Evolutionary conservation across 2,113 vertebrate species (phyloP), one percentile per base, ranked within the genome.

Genomic region (Anolis carolinensis): DNA sequence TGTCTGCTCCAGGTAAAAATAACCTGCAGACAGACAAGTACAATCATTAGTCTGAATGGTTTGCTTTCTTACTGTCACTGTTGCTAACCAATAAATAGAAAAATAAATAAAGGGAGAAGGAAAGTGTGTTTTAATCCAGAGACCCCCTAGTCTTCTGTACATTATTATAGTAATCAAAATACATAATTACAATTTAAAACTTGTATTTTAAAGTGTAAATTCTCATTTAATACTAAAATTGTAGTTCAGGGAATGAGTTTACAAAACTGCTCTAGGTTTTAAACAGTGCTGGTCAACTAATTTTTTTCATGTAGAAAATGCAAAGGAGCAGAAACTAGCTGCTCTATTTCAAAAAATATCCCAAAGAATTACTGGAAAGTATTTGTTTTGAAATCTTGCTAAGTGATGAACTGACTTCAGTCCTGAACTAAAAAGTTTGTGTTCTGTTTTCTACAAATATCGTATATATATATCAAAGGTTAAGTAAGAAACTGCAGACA

Each of bases 21-120:
- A 16, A 8, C 34, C 34, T 44, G 77, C 32, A 73, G 39, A 27
- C 30, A 73, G 21, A 8, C 5, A 36, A 34, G 30, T 27, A 25
- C n/a, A 65, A 30, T 81, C 25, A 25, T 65, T 65, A 50, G 59
- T 77, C 86, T 91, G 81, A 88, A 77, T 85, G 84, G 75, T 75
- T 87, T 83, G 87, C 27, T 76, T 87, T 89, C 87, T 87, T 23
- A 2, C 77, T 87, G 89, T 89, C 86, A 90, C 89, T 89, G 89
- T 79, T 91, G 92, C 88, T 89, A 92, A 93, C 92, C 92, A 95
- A 96, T 95, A 96, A 95, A 96, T 95, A 96, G 84, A 94, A 94
- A 95, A 95, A 96, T 96, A 96, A 96, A 95, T 95, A 96, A 92
- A 91, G 90, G 88, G 77, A 44, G 44, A 84, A 39, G 34, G 18